Evolutionary conservation across 2,113 vertebrate genomes (phyloP).

Genomic region (Naja naja): DNA sequence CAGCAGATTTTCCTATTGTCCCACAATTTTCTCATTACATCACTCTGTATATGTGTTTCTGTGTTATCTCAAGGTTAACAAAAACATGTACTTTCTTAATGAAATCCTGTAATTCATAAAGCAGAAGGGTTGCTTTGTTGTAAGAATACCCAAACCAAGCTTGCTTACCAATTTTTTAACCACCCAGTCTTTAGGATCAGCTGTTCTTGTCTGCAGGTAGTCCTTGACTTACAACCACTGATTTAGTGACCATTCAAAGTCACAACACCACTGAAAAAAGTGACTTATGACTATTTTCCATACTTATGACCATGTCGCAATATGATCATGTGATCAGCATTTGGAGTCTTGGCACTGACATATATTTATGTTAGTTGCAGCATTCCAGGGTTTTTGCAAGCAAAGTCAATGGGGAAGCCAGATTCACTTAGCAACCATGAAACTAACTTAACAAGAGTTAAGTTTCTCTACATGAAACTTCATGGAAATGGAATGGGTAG

Average conservation of each 20-base stretch:
- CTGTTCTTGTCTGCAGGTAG: not conserved
- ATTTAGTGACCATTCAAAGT: no score
- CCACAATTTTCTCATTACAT: not conserved
- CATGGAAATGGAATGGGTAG: constrained; percentile 9
- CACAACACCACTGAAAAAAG: no score
- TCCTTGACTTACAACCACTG: no score
- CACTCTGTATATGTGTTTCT: not conserved
- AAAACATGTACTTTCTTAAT: not conserved
- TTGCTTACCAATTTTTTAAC: not conserved
- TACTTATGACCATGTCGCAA: not conserved
- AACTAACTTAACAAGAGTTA: not conserved
- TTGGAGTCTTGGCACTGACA: not conserved
- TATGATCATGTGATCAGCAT: not conserved
- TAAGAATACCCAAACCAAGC: not conserved
- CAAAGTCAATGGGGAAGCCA: not conserved
- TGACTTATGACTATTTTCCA: no score
- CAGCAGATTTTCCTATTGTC: not conserved
- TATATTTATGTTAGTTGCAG: not conserved
- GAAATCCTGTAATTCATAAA: not conserved
- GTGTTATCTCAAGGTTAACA: not conserved
- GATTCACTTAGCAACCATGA: not conserved
- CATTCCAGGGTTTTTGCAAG: not conserved
- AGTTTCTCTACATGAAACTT: not conserved
- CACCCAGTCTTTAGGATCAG: not conserved
- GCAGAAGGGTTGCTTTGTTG: not conserved